Conservation (phyloP, 1,140 invertebrate species). For the Apis cerana region DNA sequence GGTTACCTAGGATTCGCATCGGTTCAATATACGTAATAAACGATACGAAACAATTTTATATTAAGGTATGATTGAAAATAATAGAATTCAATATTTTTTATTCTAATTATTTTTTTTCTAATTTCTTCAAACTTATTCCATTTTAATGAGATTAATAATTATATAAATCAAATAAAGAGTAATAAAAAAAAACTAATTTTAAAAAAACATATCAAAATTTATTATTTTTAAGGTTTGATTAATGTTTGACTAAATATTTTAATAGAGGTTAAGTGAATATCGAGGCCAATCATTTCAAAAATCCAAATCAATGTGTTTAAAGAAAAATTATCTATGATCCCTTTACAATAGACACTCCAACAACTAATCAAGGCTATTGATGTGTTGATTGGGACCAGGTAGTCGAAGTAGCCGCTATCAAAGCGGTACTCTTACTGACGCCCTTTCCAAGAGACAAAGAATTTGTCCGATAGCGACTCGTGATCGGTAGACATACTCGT, state of each 20-base stretch:
- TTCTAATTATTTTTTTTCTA: too few relatives aligned
- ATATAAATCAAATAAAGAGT: neutral
- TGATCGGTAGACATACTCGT: constrained; percentile 38
- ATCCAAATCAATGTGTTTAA: neutral
- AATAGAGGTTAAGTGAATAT: too few relatives aligned
- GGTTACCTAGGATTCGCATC: neutral
- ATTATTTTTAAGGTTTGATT: too few relatives aligned
- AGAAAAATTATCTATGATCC: neutral
- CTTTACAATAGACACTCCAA: too few relatives aligned
- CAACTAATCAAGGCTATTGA: constrained; percentile 6
- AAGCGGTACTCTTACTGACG: constrained; percentile 27
- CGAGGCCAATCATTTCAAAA: neutral
- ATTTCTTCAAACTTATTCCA: neutral
- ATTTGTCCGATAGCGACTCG: constrained; percentile 14
- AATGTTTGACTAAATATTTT: too few relatives aligned
- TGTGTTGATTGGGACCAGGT: neutral
- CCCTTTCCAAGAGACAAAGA: constrained; percentile 55
- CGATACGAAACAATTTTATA: neutral
- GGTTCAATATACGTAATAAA: neutral
- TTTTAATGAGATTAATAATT: neutral
- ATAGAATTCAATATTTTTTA: neutral
- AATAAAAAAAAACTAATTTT: too few relatives aligned
- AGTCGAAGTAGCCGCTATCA: constrained; percentile 9
- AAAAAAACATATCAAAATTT: too few relatives aligned
- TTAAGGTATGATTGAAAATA: too few relatives aligned